Conservation (phyloP, 2,888 invertebrate genomes). For the Ormyrus thymus region DNA sequence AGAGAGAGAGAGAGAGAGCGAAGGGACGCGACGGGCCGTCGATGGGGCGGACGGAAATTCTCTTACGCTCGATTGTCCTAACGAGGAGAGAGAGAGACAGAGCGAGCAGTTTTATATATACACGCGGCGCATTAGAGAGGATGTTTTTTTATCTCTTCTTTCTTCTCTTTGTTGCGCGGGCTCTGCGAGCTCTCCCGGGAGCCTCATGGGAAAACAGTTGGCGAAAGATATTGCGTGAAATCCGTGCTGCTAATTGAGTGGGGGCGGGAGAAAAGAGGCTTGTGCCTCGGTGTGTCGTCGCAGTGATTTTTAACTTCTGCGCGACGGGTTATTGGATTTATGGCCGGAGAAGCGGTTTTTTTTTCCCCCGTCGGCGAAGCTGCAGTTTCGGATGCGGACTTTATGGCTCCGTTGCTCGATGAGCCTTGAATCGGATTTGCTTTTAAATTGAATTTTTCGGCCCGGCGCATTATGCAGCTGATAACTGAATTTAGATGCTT, state of each 20-base stretch:
- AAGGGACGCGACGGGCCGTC: too few species aligned
- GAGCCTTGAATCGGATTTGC: too few species aligned
- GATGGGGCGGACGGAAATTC: slow-evolving; percentile 6
- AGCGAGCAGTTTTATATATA: background rate
- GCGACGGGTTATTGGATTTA: slow-evolving; percentile 15
- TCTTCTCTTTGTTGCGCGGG: background rate
- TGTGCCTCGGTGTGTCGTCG: background rate
- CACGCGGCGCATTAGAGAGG: background rate
- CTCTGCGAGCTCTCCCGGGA: background rate
- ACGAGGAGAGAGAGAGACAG: background rate
- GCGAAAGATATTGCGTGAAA: slow-evolving; percentile 19
- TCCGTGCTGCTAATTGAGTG: slow-evolving; percentile 26
- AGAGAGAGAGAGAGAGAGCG: too few species aligned
- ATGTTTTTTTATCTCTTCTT: slow-evolving; percentile 2
- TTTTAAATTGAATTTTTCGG: too few species aligned
- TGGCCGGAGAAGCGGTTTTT: too few species aligned
- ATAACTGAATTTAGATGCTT: too few species aligned
- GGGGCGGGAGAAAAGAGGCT: background rate
- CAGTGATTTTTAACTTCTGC: slow-evolving; percentile 36
- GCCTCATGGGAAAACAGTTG: slow-evolving; percentile 50
- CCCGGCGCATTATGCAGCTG: too few species aligned
- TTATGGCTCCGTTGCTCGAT: too few species aligned
- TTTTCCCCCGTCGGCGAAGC: too few species aligned
- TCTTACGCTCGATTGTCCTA: slow-evolving; percentile 32
- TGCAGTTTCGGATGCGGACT: too few species aligned